Base-by-base conservation (phyloP, 2,797 vertebrate species). In the Odontamblyopus rebecca region DNA sequence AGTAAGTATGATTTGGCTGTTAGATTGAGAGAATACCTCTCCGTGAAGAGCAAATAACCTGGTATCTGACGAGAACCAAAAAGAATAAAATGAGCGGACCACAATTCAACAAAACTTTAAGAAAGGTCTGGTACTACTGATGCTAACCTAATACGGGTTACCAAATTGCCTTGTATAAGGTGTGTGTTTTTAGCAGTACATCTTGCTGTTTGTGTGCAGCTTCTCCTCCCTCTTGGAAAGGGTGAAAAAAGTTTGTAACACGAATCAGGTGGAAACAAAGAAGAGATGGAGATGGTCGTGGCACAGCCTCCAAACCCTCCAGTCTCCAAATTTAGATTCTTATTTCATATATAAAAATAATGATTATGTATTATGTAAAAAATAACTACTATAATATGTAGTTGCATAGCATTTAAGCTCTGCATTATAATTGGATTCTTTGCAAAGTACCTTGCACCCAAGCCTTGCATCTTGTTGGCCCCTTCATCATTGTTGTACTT, bases 401-500 rank as follows among this genome's bases (percentile, higher is more conserved):
- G 29, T 61, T 23, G 13, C 4, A 1, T 13, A 30, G 26, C 6
- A 18, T 61, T 61, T 35, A 16, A 9, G 16, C 30, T 6, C 29
- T 61, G 29, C 23, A 23, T 61, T 35, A 32, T 63, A 41, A 41
- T 63, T 38, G 30, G 32, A 32, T 63, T 63, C 61, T 63, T 63
- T 38, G 35, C 4, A 62, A 62, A 62, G 12, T 61, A n/a, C 23
- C 23, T 23, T 23, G 23, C 61, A 35, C 19, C 30, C n/a, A 8
- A 30, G 72, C 69, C 54, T 59, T 69, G 72, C 48, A 71, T 77
- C 73, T 67, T 54, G 70, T 61, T 83, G 79, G 85, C 81, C 67
- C 77, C 75, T 87, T 82, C 75, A 69, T 87, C 86, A 87, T 86
- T 86, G 86, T 88, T 86, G 76, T 68, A 70, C 69, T 30, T 61